A percentile compares a stretch with the other conserved stretches of the same genome.
These are phyloP conservation scores for Desmophyllum pertusum DNA, from an alignment of 92 coral and sea anemone genomes.

Conservation along the genomic window DNA sequence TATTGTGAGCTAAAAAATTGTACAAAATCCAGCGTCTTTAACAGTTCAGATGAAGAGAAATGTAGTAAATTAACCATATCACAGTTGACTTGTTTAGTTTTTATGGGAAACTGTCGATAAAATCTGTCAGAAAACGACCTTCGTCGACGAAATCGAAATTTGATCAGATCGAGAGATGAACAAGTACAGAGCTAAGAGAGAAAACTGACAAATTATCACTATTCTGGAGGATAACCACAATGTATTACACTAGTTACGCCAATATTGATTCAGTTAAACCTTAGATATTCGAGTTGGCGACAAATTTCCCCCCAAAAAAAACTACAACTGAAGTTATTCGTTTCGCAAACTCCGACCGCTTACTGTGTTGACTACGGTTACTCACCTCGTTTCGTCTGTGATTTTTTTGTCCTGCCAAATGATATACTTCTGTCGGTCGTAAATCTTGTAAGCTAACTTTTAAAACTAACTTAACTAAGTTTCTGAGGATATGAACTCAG, in stretches of 20 bases:
- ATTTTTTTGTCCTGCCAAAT: background rate
- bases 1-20: background rate
- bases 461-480: background rate
- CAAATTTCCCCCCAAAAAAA: background rate
- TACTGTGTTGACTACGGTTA: background rate
- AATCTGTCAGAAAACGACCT: background rate
- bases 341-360: background rate
- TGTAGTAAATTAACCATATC: no score
- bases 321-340: background rate
- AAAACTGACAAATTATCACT: background rate
- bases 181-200: background rate
- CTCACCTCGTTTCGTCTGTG: slow-evolving; percentile 23
- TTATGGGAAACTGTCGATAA: background rate
- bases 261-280: background rate
- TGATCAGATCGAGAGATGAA: slow-evolving; percentile 14
- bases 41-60: background rate
- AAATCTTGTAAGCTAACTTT: background rate
- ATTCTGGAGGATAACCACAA: background rate
- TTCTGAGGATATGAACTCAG: background rate
- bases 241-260: background rate
- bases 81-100: background rate
- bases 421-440: background rate
- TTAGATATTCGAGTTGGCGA: background rate
- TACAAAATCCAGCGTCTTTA: background rate
- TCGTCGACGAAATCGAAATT: slow-evolving; percentile 28